Conservation (phyloP, 2,797 vertebrate genomes). For the Chaenodraco wilsoni region DNA sequence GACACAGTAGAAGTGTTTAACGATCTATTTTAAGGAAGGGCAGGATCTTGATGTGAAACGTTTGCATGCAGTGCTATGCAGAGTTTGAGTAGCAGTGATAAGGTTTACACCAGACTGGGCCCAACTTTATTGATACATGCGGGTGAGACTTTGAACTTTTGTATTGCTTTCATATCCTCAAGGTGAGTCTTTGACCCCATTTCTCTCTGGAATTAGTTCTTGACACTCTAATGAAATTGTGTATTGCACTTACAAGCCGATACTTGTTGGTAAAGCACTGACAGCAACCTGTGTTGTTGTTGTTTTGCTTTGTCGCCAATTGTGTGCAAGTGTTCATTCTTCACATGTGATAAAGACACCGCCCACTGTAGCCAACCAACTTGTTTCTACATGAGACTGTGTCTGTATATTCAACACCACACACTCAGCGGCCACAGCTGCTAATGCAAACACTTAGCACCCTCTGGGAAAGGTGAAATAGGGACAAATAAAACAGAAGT, state of each 20-base stretch:
- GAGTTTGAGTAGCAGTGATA: not conserved
- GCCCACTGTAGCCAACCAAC: slow-evolving; percentile 5
- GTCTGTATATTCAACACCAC: not conserved
- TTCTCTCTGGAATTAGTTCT: not conserved
- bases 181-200: slow-evolving; percentile 6
- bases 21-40: slow-evolving; percentile 11
- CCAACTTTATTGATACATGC: slow-evolving; percentile 16
- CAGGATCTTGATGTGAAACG: not conserved
- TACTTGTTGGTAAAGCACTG: not conserved
- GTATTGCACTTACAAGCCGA: not conserved
- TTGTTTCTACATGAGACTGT: slow-evolving; percentile 22
- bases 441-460: slow-evolving; percentile 30
- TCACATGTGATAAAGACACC: not conserved
- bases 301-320: not conserved
- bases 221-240: not conserved
- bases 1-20: slow-evolving; percentile 19
- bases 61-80: slow-evolving; percentile 11
- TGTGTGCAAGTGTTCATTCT: not conserved
- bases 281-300: not conserved
- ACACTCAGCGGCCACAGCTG: not conserved
- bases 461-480: not conserved
- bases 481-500: slow-evolving; percentile 10
- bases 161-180: slow-evolving; percentile 14
- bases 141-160: slow-evolving; percentile 52
- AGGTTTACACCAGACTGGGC: not conserved